A percentile compares a stretch with the other conserved stretches of the same genome.
phyloP scores from a whole-genome alignment of 1,140 invertebrate species.

The Venustaconcha ellipsiformis region DNA sequence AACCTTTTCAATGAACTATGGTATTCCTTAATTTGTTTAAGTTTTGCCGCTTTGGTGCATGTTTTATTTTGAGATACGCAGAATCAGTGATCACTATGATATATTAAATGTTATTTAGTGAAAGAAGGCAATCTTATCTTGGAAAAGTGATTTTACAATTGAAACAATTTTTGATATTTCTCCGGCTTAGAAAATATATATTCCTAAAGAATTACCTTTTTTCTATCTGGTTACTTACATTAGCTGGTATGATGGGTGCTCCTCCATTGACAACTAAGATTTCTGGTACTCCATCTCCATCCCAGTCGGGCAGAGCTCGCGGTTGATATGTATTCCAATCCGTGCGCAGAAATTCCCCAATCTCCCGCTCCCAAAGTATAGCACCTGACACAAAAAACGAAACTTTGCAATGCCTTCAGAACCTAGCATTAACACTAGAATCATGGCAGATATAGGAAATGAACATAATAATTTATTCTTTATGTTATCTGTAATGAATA shows the following conservation, averaged over 20 bases:
- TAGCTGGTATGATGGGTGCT: slow-evolving; percentile 42
- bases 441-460: no score
- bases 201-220: neutral
- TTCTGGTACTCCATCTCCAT: slow-evolving; percentile 59
- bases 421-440: no score
- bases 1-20: no score
- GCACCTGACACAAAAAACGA: slow-evolving; percentile 32
- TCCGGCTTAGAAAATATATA: neutral
- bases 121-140: neutral
- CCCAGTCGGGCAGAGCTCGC: slow-evolving; percentile 51
- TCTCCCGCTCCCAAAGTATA: slow-evolving; percentile 43
- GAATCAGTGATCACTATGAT: neutral
- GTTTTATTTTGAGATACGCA: neutral
- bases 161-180: neutral
- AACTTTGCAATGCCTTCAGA: no score
- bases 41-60: no score
- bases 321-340: slow-evolving; percentile 59
- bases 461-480: no score
- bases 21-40: no score
- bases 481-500: no score
- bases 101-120: neutral
- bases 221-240: slow-evolving; percentile 23
- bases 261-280: slow-evolving; percentile 63
- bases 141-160: neutral
- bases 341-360: slow-evolving; percentile 28